A percentile compares a stretch with the other conserved stretches of the same genome.
Evolutionary conservation across 2,888 invertebrate species (phyloP).

Genomic region (Alviniconcha strummeri): DNA sequence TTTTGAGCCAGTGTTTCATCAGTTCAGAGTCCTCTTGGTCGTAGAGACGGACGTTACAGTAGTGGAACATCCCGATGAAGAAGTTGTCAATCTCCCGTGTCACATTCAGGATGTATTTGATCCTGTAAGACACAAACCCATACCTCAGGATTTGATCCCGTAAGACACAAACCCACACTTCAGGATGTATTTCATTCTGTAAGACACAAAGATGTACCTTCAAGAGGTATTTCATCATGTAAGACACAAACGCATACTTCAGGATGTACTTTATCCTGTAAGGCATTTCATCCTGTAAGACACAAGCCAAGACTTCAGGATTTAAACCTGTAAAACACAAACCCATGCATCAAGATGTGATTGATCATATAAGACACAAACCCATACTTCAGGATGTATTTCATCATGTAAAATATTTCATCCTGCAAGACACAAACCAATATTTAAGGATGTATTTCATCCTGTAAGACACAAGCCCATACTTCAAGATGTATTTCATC

Average conservation of each 20-base stretch:
- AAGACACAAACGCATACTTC: conserved; percentile 84
- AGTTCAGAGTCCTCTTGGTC: conserved; percentile 98
- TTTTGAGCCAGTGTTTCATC: conserved; percentile 97
- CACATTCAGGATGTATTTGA: conserved; percentile 96
- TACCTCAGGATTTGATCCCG: too few species aligned
- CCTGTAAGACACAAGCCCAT: conserved; percentile 75
- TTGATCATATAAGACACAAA: too few species aligned
- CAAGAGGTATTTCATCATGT: conserved; percentile 78
- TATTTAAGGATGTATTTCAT: conserved; percentile 94
- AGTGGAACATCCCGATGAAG: conserved; percentile 97
- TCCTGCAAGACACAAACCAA: conserved; percentile 77
- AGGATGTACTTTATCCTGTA: conserved; percentile 83
- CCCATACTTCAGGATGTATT: conserved; percentile 95
- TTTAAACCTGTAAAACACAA: conserved; percentile 81
- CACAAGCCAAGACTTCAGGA: conserved; percentile 81
- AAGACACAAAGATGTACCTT: conserved; percentile 21
- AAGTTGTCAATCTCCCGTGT: conserved; percentile 99
- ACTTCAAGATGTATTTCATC: conserved; percentile 78
- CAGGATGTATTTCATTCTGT: conserved; percentile 96
- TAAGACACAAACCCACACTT: conserved; percentile 82
- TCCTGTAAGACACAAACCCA: conserved; percentile 77
- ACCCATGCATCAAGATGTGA: neutral
- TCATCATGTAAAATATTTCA: conserved; percentile 82
- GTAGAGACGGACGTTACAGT: conserved; percentile 95
- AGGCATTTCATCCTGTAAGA: conserved; percentile 85